Conservation (phyloP, 2,113 vertebrate genomes). For the Balaeniceps rex region DNA sequence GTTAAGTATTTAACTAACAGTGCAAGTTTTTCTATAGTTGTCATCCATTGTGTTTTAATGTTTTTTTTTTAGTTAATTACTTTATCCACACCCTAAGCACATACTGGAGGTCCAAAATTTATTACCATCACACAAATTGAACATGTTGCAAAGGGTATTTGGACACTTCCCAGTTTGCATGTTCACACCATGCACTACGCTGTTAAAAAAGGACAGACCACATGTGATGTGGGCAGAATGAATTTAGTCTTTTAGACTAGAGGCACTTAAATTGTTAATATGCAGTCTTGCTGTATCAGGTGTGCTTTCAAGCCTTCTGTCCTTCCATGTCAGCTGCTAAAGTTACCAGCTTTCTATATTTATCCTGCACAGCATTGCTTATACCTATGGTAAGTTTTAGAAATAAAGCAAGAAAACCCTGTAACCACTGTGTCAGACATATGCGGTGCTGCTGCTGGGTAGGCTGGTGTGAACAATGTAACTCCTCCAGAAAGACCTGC, state of each 20-base stretch:
- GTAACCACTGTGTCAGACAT: neutral
- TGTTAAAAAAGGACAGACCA: neutral
- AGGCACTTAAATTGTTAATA: neutral
- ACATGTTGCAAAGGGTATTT: neutral
- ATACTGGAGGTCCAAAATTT: neutral
- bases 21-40: neutral
- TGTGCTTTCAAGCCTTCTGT: neutral
- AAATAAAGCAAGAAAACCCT: neutral
- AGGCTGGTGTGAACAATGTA: neutral
- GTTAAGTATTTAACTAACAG: neutral
- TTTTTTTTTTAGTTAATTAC: neutral
- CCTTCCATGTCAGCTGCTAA: neutral
- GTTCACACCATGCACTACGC: neutral
- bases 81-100: neutral
- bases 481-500: neutral
- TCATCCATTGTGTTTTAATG: neutral
- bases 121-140: neutral
- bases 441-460: neutral
- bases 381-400: neutral
- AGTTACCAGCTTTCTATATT: neutral
- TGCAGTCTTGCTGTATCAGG: neutral
- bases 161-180: neutral
- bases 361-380: neutral
- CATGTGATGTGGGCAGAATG: neutral
- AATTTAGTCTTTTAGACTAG: neutral